phyloP scores from a whole-genome alignment of 2,113 vertebrate species.

The Phycodurus eques region DNA sequence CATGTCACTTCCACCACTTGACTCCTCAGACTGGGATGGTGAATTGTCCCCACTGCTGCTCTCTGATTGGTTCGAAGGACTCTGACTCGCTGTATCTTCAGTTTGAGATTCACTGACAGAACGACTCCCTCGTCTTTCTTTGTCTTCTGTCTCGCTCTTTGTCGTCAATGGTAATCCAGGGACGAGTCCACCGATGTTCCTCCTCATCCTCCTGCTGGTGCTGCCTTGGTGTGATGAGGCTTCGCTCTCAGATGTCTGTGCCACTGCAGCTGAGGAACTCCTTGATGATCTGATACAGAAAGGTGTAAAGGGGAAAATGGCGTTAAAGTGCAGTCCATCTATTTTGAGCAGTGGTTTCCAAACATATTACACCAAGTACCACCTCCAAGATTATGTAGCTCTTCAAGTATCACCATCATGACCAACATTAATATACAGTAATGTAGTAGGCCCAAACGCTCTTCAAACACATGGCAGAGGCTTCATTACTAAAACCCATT shows the following conservation, averaged over 20 bases:
- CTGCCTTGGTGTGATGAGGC: slow-evolving; percentile 16
- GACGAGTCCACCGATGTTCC: slow-evolving; percentile 4
- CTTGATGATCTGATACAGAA: slow-evolving; percentile 19
- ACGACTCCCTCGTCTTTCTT: slow-evolving; percentile 11
- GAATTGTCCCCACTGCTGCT: slow-evolving; percentile 15
- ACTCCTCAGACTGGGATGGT: slow-evolving; percentile 18
- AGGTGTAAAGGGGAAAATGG: not conserved
- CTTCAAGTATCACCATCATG: too few relatives aligned
- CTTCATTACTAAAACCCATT: too few relatives aligned
- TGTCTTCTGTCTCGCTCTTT: slow-evolving; percentile 1
- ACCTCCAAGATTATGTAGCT: not conserved
- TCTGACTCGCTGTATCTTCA: slow-evolving; percentile 11
- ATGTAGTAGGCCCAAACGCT: too few relatives aligned
- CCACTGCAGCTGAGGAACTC: slow-evolving; percentile 1
- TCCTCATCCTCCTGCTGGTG: slow-evolving; percentile 6
- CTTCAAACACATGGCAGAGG: too few relatives aligned
- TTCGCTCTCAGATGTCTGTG: slow-evolving; percentile 23
- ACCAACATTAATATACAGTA: too few relatives aligned
- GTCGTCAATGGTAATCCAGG: not conserved
- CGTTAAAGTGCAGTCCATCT: not conserved
- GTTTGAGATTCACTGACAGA: not conserved
- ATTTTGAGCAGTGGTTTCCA: not conserved
- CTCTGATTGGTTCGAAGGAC: slow-evolving; percentile 12
- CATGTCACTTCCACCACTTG: slow-evolving; percentile 11
- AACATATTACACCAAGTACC: not conserved